A percentile compares a stretch with the other conserved stretches of the same genome.
phyloP scores from a whole-genome alignment of 2,888 invertebrate species.

The Allygus modestus region DNA sequence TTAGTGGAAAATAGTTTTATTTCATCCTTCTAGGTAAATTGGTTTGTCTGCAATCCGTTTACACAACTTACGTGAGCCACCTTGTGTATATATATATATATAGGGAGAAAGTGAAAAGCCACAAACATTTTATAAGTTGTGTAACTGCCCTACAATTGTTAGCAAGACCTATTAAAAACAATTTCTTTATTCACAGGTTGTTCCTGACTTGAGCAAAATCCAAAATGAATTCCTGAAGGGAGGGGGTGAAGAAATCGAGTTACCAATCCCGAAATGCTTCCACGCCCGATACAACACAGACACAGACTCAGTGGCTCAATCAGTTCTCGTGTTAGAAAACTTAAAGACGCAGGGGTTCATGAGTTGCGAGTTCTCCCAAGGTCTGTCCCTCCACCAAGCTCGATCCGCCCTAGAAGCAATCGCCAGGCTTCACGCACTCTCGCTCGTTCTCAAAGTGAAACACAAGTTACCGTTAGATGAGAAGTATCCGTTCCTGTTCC shows the following conservation, averaged over 20 bases:
- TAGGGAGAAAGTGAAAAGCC: too few relatives aligned
- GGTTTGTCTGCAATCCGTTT: too few relatives aligned
- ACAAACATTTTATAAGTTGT: too few relatives aligned
- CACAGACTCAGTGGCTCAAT: slow-evolving; percentile 78
- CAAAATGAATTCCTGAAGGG: slow-evolving; percentile 74
- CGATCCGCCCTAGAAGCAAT: slow-evolving; percentile 84
- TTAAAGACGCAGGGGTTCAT: slow-evolving; percentile 80
- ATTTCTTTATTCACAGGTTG: slow-evolving; percentile 76
- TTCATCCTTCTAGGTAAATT: too few relatives aligned
- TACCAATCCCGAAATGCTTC: slow-evolving; percentile 84
- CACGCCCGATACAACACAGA: slow-evolving; percentile 81
- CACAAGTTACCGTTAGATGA: slow-evolving; percentile 76
- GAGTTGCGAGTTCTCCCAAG: slow-evolving; percentile 83
- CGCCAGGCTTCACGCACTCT: slow-evolving; percentile 85
- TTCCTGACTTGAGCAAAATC: slow-evolving; percentile 81
- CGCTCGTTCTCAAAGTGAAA: slow-evolving; percentile 79
- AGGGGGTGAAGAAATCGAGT: slow-evolving; percentile 75
- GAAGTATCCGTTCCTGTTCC: slow-evolving; percentile 84
- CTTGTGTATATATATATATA: too few relatives aligned
- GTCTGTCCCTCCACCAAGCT: slow-evolving; percentile 81
- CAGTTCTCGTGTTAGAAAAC: slow-evolving; percentile 86
- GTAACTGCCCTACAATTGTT: too few relatives aligned
- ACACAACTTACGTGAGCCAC: too few relatives aligned
- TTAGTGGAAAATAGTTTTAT: too few relatives aligned
- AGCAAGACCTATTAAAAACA: too few relatives aligned